Base-by-base conservation (phyloP, 2,113 vertebrate species). In the Nannospalax galili region DNA sequence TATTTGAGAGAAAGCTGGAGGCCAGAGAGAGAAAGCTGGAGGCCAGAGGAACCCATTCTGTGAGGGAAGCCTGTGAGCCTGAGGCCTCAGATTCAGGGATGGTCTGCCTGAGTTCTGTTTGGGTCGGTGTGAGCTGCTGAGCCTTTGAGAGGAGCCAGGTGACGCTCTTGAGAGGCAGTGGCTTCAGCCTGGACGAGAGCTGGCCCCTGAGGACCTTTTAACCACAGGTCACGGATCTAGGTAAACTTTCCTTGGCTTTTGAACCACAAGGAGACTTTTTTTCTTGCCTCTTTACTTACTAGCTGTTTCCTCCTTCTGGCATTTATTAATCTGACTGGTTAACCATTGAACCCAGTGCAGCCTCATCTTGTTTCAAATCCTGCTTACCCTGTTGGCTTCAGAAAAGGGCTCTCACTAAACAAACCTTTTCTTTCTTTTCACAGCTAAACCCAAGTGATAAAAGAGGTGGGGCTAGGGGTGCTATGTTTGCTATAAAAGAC, bases 281-380 rank as follows among this genome's bases (percentile, higher is more conserved):
- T 95, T 60, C 88, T 69, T 26, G 81, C 89, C 95, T 79, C 96
- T 97, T 98, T 96, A 89, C 78, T 95, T 86, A 48, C 78, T 58
- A 96, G 72, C 93, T 96, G 85, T 95, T 98, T 98, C 98, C 97
- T 97, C 80, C 95, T 98, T 92, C 97, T 97, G 95, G 94, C 92
- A 98, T 97, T 98, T 97, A 98, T 98, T 98, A 98, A 98, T 97
- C 97, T 69, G 7, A 42, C 96, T 93, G 92, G 97, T 98, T 98
- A 98, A 98, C 97, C 93, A 98, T 96, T 98, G 97, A 97, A 96
- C 96, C 79, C 78, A 94, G 52, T 81, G 93, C 93, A 96, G 95
- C 65, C 84, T 92, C 82, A 97, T 95, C 94, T 96, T 93, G 70
- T 95, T 96, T 94, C 96, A 96, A 97, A 97, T 94, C 97, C 94